These are phyloP conservation scores for Limonius californicus DNA, from an alignment of 1,140 invertebrate genomes.

Conservation along the genomic window DNA sequence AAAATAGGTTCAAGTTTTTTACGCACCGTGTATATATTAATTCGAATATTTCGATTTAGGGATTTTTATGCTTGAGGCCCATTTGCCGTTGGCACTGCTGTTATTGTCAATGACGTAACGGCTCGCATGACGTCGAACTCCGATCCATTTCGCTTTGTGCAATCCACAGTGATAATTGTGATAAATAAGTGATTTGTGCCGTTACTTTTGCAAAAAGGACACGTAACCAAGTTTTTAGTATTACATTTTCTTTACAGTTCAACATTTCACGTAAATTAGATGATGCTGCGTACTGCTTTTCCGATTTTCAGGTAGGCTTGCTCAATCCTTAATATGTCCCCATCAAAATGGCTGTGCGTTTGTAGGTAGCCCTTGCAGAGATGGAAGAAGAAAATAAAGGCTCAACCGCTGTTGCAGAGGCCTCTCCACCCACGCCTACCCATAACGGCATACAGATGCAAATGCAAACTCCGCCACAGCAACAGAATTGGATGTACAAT, in stretches of 20 bases:
- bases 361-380: not conserved
- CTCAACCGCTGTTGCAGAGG: not conserved
- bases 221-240: not conserved
- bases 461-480: not conserved
- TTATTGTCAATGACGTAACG: too few species aligned
- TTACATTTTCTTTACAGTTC: not conserved
- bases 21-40: too few species aligned
- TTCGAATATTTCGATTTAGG: too few species aligned
- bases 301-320: not conserved
- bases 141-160: too few species aligned
- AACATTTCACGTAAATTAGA: conserved; percentile 2
- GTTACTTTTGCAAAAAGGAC: not conserved
- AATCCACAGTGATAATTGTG: not conserved
- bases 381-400: conserved; percentile 4
- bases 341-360: not conserved
- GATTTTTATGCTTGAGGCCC: too few species aligned
- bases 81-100: too few species aligned
- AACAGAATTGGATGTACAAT: conserved; percentile 21
- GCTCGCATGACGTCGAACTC: too few species aligned
- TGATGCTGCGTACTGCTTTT: not conserved
- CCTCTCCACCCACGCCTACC: not conserved
- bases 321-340: not conserved
- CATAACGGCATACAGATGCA: not conserved
- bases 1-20: too few species aligned
- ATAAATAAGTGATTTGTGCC: not conserved